These are phyloP conservation scores for Phyllopteryx taeniolatus DNA, from an alignment of 2,113 vertebrate species.

Conservation along the genomic window DNA sequence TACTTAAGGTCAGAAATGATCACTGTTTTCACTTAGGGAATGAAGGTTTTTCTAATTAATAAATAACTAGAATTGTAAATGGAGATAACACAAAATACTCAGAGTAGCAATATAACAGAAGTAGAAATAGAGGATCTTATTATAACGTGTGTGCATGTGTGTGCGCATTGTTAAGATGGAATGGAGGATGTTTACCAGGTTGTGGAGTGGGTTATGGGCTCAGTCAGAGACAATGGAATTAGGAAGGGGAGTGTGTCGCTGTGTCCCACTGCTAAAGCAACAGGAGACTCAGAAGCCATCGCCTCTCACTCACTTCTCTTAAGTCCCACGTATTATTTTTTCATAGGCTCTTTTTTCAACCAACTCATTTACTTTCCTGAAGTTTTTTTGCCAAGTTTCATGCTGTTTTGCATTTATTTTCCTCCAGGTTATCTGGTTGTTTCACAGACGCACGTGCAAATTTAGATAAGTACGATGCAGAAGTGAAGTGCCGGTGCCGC, in stretches of 20 bases:
- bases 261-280: conserved; percentile 53
- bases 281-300: conserved; percentile 51
- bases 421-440: neutral
- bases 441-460: neutral
- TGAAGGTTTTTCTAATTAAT: no score
- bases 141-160: conserved; percentile 1
- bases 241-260: conserved; percentile 56
- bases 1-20: conserved; percentile 83
- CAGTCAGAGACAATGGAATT: conserved; percentile 61
- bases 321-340: conserved; percentile 6
- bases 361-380: conserved; percentile 20
- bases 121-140: neutral
- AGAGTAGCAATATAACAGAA: neutral
- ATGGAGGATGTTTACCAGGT: conserved; percentile 64
- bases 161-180: conserved; percentile 12
- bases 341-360: conserved; percentile 12
- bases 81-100: neutral
- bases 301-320: conserved; percentile 30
- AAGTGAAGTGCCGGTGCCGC: neutral
- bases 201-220: conserved; percentile 43
- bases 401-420: neutral
- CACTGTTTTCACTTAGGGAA: neutral
- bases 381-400: neutral
- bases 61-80: no score
- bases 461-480: neutral